Conservation (phyloP, 1,140 invertebrate genomes). For the Neodiprion virginianus region DNA sequence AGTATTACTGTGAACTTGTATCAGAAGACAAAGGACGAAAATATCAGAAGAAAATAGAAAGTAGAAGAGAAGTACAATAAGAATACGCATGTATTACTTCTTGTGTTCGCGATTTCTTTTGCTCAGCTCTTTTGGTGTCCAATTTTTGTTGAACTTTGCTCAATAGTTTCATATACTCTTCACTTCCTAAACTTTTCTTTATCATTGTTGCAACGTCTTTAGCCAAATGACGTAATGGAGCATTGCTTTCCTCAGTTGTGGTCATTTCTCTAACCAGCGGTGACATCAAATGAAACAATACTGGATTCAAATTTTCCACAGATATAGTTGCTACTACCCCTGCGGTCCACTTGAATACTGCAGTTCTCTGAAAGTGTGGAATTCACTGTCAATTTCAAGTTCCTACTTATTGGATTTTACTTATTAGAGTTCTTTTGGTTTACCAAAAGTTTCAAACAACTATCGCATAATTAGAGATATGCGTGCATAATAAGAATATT, state of each 20-base stretch:
- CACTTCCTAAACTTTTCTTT: constrained; percentile 70
- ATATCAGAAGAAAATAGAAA: constrained; percentile 11
- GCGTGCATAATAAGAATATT: not conserved
- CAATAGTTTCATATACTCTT: constrained; percentile 69
- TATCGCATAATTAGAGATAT: not conserved
- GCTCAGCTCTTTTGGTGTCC: constrained; percentile 68
- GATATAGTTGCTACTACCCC: constrained; percentile 68
- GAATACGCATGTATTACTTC: constrained; percentile 51
- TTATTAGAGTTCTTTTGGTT: too few species aligned
- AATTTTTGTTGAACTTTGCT: constrained; percentile 66
- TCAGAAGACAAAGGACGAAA: not conserved
- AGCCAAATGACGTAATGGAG: constrained; percentile 65
- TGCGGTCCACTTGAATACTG: constrained; percentile 78
- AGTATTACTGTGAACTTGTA: constrained; percentile 17
- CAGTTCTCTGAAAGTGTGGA: constrained; percentile 62
- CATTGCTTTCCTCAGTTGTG: constrained; percentile 64
- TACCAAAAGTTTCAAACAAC: constrained; percentile 17
- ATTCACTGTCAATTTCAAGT: constrained; percentile 22
- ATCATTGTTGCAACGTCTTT: constrained; percentile 72
- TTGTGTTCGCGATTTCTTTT: constrained; percentile 69
- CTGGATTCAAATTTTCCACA: constrained; percentile 59
- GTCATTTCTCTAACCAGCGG: constrained; percentile 75
- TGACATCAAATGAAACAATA: constrained; percentile 68
- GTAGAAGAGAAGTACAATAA: constrained; percentile 14
- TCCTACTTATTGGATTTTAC: not conserved